Evolutionary conservation across 2,113 vertebrate species (phyloP).

Genomic region (Centrocercus urophasianus): DNA sequence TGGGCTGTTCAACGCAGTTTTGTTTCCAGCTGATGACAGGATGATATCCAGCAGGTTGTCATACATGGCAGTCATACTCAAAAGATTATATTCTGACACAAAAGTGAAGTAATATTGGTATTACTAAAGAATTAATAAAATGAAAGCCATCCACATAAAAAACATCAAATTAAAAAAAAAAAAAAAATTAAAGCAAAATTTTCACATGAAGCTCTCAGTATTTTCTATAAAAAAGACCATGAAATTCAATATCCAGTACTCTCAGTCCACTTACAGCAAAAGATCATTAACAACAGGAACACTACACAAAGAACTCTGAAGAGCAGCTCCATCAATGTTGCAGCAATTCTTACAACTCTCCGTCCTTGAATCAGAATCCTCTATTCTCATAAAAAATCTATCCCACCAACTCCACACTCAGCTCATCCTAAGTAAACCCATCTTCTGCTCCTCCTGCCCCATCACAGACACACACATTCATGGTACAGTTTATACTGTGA

Average conservation of each 20-base stretch:
- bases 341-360: background rate
- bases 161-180: background rate
- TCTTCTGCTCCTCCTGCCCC: background rate
- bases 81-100: background rate
- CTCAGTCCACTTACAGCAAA: background rate
- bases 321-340: conserved; percentile 12
- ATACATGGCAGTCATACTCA: fast-evolving
- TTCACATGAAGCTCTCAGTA: background rate
- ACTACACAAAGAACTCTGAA: background rate
- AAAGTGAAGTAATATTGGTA: background rate
- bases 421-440: fast-evolving
- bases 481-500: background rate
- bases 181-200: background rate
- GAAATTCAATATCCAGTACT: background rate
- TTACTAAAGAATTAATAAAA: background rate
- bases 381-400: conserved; percentile 47
- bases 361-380: background rate
- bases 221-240: background rate
- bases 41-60: background rate
- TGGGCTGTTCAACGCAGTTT: background rate
- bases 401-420: background rate
- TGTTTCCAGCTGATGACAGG: background rate
- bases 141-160: too few species aligned
- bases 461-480: fast-evolving
- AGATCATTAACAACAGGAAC: background rate